Conservation (phyloP, 2,888 invertebrate species). For the Elaeidobius kamerunicus region DNA sequence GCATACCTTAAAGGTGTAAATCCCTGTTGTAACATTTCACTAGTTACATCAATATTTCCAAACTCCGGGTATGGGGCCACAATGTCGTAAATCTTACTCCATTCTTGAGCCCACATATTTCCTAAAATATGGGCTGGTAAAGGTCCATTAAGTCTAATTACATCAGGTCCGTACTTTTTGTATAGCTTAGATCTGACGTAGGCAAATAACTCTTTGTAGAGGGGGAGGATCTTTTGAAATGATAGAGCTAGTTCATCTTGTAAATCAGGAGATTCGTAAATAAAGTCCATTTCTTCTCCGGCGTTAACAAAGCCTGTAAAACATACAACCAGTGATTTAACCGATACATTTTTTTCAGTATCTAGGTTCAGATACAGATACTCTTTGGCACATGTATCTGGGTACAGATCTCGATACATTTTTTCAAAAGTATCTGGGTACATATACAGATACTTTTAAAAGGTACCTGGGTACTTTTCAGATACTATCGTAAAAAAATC, state of each 20-base stretch:
- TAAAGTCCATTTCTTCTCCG: conserved; percentile 74
- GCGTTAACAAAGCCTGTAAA: conserved; percentile 69
- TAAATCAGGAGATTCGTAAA: conserved; percentile 70
- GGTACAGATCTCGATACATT: too few species aligned
- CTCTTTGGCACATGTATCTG: too few species aligned
- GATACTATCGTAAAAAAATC: too few species aligned
- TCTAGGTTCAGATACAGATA: too few species aligned
- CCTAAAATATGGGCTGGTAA: conserved; percentile 84
- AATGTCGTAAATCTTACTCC: conserved; percentile 71
- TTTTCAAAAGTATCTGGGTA: too few species aligned
- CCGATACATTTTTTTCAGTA: too few species aligned
- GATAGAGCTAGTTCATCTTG: conserved; percentile 56
- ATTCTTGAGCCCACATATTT: conserved; percentile 83
- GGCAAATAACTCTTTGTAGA: conserved; percentile 80
- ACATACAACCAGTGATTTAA: conserved; percentile 19
- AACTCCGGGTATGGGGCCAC: conserved; percentile 74
- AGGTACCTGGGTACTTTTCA: too few species aligned
- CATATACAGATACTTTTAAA: too few species aligned
- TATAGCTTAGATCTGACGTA: conserved; percentile 70
- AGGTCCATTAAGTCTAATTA: conserved; percentile 59
- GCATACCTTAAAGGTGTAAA: conserved; percentile 66
- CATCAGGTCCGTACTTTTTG: conserved; percentile 48
- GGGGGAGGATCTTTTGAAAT: conserved; percentile 65
- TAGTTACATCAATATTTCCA: conserved; percentile 69
- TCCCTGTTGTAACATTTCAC: conserved; percentile 71